Conservation (phyloP, 2,888 invertebrate species). For the Limulus polyphemus region DNA sequence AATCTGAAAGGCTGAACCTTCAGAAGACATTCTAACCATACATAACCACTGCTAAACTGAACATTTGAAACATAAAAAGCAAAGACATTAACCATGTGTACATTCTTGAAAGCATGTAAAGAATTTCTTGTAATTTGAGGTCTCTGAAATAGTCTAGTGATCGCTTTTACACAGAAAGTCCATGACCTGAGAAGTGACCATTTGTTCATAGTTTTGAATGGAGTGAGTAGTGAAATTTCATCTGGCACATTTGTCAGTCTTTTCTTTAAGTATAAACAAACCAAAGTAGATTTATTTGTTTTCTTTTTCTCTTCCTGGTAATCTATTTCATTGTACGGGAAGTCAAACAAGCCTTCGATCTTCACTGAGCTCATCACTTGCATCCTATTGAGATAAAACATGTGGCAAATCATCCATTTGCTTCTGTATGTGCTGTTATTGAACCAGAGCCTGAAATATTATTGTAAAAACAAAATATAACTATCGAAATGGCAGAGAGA, state of each 20-base stretch:
- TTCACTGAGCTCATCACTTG: constrained; percentile 67
- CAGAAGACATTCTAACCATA: too few species aligned
- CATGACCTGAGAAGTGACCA: constrained; percentile 69
- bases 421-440: constrained; percentile 57
- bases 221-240: constrained; percentile 36
- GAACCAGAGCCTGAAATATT: constrained; percentile 27
- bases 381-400: constrained; percentile 91
- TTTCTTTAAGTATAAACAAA: constrained; percentile 88
- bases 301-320: constrained; percentile 91
- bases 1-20: too few species aligned
- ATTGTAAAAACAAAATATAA: too few species aligned
- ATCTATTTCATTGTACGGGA: constrained; percentile 93
- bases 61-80: too few species aligned
- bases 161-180: constrained; percentile 67
- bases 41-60: too few species aligned
- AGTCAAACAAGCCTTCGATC: constrained; percentile 74
- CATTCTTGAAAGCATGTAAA: too few species aligned
- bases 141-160: constrained; percentile 68
- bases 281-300: constrained; percentile 90
- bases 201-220: constrained; percentile 74
- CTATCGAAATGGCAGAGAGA: too few species aligned
- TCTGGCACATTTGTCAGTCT: constrained; percentile 62
- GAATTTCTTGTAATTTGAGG: constrained; percentile 67
- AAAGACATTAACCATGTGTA: too few species aligned
- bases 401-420: constrained; percentile 92